Evolutionary conservation across 1,140 invertebrate species (phyloP), one percentile per base, ranked within the genome.

Genomic region (Drosophila carrolli): DNA sequence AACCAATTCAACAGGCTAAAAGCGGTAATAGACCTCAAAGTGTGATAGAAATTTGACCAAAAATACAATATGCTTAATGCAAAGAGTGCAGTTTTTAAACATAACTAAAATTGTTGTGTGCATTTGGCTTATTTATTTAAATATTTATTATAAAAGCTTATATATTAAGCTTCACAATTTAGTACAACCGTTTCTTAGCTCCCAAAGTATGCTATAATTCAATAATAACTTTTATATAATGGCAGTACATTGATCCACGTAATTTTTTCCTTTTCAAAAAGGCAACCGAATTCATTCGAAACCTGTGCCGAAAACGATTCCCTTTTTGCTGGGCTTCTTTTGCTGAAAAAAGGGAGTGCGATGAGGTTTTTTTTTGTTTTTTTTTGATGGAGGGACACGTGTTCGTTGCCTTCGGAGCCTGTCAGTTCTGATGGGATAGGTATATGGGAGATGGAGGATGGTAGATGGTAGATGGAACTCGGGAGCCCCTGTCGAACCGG

Each of bases 351-450:
- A 54, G 37, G 37, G 11, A 37, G 29, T 10, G 19, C 14, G 29
- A 10, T 50, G 35, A 43, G 40, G n/a, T 35, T 16, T 29, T 38
- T 5, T n/a, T 50, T 50, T 16, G 16, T 50, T 50, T 32, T 32
- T 5, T 38, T 37, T n/a, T 16, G 19, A 47, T 5, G 10, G 27
- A 57, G 23, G 51, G 67, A 71, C 67, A 71, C 65, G 67, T 71
- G 65, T 71, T 48, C 6, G 50, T n/a, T 47, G 29, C 14, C 27
- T 55, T 29, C 43, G 9, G 48, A 47, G 37, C 16, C 57, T 38
- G 47, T 32, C 43, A 54, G 32, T 11, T 32, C 10, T 35, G 62
- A 48, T 29, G 47, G 40, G 32, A 23, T n/a, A 35, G 58, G 32
- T n/a, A 38, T 11, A 38, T 29, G 16, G 4, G 6, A 14, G 29